These are phyloP conservation scores for roundworm (Caenorhabditis elegans) DNA, from an alignment of 1,140 invertebrate species.

Conservation along the genomic window WBcel235 BX284603.4:6067501-6068000, in stretches of 20 bases:
- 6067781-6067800: constrained; percentile 16
- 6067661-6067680: neutral
- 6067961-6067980: neutral
- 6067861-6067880: neutral
- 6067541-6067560: no score
- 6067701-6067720: neutral
- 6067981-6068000: neutral
- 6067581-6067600: no score
- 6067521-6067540: no score
- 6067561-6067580: no score
- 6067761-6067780: neutral
- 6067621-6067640: neutral
- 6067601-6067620: neutral
- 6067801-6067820: neutral
- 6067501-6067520: no score
- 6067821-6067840: neutral
- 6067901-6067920: constrained; percentile 4
- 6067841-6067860: neutral
- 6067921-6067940: constrained; percentile 18
- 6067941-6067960: neutral
- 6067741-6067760: no score
- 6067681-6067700: neutral
- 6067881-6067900: neutral
- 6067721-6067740: neutral
- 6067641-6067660: neutral